Percentiles rank a stretch among this genome's conserved stretches.
These are phyloP conservation scores for Hestina assimilis DNA, from an alignment of 1,140 invertebrate genomes.

Conservation along the genomic window DNA sequence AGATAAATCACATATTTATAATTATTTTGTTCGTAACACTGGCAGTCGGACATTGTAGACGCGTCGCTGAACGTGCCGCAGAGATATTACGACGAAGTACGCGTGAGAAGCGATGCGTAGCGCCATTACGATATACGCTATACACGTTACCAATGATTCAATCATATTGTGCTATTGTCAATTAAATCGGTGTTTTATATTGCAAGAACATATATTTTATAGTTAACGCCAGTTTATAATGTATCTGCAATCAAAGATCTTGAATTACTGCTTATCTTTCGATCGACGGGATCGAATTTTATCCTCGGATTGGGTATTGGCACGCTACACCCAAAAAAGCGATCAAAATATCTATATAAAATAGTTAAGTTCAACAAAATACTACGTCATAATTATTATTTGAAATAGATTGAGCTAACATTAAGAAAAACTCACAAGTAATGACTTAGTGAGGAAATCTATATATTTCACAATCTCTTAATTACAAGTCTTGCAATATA, in stretches of 20 bases:
- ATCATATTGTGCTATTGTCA: conserved; percentile 7
- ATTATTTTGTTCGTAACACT: conserved; percentile 21
- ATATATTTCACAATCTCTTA: not conserved
- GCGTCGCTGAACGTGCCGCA: conserved; percentile 62
- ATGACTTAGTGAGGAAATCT: too few species aligned
- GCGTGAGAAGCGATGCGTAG: conserved; percentile 25
- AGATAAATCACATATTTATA: not conserved
- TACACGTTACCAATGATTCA: not conserved
- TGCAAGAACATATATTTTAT: not conserved
- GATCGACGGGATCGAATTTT: too few species aligned
- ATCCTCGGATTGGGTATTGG: too few species aligned
- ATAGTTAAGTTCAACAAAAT: too few species aligned
- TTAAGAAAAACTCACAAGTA: too few species aligned
- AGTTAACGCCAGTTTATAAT: too few species aligned
- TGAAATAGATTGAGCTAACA: too few species aligned
- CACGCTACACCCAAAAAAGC: too few species aligned
- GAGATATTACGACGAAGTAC: conserved; percentile 65
- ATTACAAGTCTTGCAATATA: not conserved
- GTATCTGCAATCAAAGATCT: too few species aligned
- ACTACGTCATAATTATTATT: too few species aligned
- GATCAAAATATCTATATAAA: too few species aligned
- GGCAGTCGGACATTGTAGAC: conserved; percentile 66
- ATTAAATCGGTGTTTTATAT: not conserved
- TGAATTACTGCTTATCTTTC: too few species aligned
- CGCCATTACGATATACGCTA: not conserved